These are phyloP conservation scores for Macropodus opercularis DNA, from an alignment of 2,797 vertebrate species.

Conservation along the genomic window DNA sequence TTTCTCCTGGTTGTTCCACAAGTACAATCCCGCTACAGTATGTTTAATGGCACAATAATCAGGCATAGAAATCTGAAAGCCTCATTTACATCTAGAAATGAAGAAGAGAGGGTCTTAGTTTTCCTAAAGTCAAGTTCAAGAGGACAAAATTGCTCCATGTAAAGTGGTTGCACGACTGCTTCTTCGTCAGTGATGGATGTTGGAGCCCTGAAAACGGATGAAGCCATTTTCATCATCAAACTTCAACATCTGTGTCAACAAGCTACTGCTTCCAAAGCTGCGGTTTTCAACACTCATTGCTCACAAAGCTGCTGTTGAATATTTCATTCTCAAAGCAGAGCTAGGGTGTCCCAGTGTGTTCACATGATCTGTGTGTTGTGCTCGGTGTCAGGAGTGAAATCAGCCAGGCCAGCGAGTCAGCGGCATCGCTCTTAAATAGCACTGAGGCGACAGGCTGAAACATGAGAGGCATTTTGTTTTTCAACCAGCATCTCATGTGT, in stretches of 20 bases:
- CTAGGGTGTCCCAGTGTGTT: conserved; percentile 51
- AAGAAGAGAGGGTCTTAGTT: too few species aligned
- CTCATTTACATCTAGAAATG: too few species aligned
- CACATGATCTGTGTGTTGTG: conserved; percentile 55
- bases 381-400: conserved; percentile 26
- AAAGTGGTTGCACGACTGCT: not conserved
- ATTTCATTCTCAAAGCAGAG: conserved; percentile 64
- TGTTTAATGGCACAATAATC: too few species aligned
- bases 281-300: conserved; percentile 26
- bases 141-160: not conserved
- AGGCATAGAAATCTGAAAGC: too few species aligned
- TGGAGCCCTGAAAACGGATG: not conserved
- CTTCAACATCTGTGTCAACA: conserved; percentile 24
- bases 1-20: too few species aligned
- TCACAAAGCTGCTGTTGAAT: conserved; percentile 56
- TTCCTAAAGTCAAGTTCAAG: not conserved
- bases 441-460: conserved; percentile 37
- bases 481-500: conserved; percentile 38
- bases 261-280: conserved; percentile 1
- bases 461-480: conserved; percentile 43
- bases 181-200: conserved; percentile 8
- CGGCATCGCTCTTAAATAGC: conserved; percentile 29
- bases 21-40: too few species aligned
- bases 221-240: conserved; percentile 25
- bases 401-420: conserved; percentile 32